Evolutionary conservation across 1,140 invertebrate genomes (phyloP).

Genomic region (Tetraneura akinire): DNA sequence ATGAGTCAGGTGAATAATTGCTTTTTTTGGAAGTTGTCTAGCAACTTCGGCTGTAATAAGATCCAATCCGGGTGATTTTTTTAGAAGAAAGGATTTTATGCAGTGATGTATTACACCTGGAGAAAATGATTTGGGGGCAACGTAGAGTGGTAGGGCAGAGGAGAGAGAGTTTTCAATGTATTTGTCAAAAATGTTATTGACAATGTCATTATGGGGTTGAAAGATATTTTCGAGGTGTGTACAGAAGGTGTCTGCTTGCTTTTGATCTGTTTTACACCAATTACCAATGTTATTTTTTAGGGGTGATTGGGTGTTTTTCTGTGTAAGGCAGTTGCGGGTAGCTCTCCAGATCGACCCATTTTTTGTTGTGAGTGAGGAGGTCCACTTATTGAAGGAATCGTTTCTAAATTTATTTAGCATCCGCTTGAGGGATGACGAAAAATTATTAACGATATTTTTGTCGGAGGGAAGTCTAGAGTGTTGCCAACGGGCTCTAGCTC

Average conservation of each 20-base stretch:
- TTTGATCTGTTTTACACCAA: background rate
- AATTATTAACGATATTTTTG: no score
- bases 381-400: no score
- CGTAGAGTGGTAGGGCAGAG: background rate
- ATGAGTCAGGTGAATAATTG: background rate
- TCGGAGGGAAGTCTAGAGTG: no score
- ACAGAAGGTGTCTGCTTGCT: background rate
- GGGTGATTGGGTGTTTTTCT: background rate
- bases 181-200: background rate
- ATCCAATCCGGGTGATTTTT: conserved; percentile 2
- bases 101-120: background rate
- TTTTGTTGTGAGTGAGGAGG: no score
- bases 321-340: background rate
- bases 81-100: background rate
- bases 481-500: background rate
- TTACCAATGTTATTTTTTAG: background rate
- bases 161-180: background rate
- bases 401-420: no score
- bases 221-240: background rate
- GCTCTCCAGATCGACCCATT: no score
- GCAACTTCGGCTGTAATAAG: background rate
- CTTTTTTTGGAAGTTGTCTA: background rate
- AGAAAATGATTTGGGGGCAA: conserved; percentile 9
- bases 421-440: no score
- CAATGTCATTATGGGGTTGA: background rate